phyloP scores from a whole-genome alignment of 2,113 vertebrate genomes.

The Fregetta grallaria region DNA sequence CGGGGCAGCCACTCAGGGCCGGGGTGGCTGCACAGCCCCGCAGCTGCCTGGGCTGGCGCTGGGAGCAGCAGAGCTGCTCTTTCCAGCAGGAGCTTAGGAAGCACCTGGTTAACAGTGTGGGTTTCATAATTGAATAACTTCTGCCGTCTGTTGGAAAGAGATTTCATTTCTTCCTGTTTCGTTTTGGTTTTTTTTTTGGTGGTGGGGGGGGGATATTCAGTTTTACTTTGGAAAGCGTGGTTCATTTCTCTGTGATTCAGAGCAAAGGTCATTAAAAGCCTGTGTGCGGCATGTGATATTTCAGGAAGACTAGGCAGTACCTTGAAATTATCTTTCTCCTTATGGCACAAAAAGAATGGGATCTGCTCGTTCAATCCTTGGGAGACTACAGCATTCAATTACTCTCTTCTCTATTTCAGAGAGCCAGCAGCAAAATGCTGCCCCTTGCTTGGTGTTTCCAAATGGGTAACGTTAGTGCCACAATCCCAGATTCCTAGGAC shows the following conservation, averaged over 20 bases:
- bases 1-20: too few species aligned
- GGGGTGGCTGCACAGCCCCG: background rate
- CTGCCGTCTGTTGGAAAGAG: background rate
- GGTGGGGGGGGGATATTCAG: background rate
- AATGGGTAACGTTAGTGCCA: background rate
- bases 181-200: accelerated
- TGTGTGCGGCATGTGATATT: background rate
- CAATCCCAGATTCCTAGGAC: background rate
- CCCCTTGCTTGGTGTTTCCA: accelerated
- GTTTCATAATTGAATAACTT: background rate
- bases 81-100: background rate
- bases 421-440: background rate
- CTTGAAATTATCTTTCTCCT: background rate
- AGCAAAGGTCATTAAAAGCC: background rate
- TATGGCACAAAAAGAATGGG: accelerated
- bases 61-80: background rate
- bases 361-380: background rate
- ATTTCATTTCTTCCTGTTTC: background rate
- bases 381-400: background rate
- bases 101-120: background rate
- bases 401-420: background rate
- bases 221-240: background rate
- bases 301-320: background rate
- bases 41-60: background rate
- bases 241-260: background rate